Conservation (phyloP, 2,888 invertebrate species). For the Drosophila recens region DNA sequence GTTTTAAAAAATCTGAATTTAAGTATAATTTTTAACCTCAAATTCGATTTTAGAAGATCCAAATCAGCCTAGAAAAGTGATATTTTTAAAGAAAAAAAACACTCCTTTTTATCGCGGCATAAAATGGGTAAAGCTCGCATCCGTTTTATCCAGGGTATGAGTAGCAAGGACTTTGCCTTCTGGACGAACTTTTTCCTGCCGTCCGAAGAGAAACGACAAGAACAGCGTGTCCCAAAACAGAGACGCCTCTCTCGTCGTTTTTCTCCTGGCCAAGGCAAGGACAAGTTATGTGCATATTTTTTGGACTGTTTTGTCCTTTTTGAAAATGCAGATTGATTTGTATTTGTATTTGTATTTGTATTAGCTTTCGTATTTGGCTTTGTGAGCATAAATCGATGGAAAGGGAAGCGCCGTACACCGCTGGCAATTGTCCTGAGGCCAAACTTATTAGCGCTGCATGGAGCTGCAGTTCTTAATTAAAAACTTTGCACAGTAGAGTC, state of each 20-base stretch:
- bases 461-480: constrained; percentile 66
- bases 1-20: no score
- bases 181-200: constrained; percentile 49
- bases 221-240: constrained; percentile 26
- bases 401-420: background rate
- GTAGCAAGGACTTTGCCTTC: constrained; percentile 33
- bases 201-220: constrained; percentile 38
- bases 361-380: constrained; percentile 8
- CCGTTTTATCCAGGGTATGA: constrained; percentile 8
- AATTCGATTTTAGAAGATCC: no score
- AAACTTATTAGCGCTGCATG: constrained; percentile 29
- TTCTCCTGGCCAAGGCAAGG: constrained; percentile 17
- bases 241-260: background rate
- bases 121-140: no score
- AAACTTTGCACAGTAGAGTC: constrained; percentile 51
- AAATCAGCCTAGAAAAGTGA: no score
- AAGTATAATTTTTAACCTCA: no score
- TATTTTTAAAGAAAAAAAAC: no score
- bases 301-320: constrained; percentile 33
- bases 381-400: constrained; percentile 12
- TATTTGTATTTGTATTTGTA: no score
- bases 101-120: no score
- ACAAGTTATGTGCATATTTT: constrained; percentile 71
- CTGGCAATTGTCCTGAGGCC: constrained; percentile 16
- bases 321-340: constrained; percentile 72